phyloP scores from a whole-genome alignment of 1,140 invertebrate species.

The Heliothis subflexa region DNA sequence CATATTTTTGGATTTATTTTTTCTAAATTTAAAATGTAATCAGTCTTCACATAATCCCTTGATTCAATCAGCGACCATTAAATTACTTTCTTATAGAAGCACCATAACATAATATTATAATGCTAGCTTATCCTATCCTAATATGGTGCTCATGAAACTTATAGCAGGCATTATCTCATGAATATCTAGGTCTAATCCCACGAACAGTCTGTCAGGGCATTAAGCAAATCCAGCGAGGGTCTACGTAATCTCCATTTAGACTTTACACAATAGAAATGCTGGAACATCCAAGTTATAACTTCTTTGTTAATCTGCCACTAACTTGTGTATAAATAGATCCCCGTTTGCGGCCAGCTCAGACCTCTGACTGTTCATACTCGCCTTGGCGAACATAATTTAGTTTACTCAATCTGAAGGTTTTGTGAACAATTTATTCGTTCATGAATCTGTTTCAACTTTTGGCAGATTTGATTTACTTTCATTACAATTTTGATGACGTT shows the following conservation, averaged over 20 bases:
- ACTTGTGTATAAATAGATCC: slow-evolving; percentile 44
- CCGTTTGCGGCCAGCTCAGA: slow-evolving; percentile 18
- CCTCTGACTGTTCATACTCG: slow-evolving; percentile 36
- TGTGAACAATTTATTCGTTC: slow-evolving; percentile 21
- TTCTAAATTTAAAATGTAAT: too few species aligned
- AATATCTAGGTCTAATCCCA: slow-evolving; percentile 40
- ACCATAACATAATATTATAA: not conserved
- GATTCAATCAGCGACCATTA: too few species aligned
- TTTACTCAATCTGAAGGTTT: slow-evolving; percentile 26
- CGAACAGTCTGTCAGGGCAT: slow-evolving; percentile 43
- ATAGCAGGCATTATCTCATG: slow-evolving; percentile 24
- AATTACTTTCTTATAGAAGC: not conserved
- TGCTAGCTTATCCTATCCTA: not conserved
- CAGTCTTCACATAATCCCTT: too few species aligned
- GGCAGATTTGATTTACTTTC: not conserved
- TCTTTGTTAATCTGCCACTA: slow-evolving; percentile 45
- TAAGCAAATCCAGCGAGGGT: slow-evolving; percentile 38
- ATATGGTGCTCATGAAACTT: slow-evolving; percentile 19
- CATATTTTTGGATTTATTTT: too few species aligned
- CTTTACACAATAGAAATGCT: slow-evolving; percentile 37
- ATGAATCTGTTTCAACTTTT: slow-evolving; percentile 9
- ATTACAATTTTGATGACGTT: not conserved
- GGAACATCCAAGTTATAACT: slow-evolving; percentile 40
- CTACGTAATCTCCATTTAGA: slow-evolving; percentile 36
- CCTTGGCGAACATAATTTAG: slow-evolving; percentile 32